Evolutionary conservation across 2,113 vertebrate species (phyloP).

Genomic region (Pomatorhinus ruficollis): DNA sequence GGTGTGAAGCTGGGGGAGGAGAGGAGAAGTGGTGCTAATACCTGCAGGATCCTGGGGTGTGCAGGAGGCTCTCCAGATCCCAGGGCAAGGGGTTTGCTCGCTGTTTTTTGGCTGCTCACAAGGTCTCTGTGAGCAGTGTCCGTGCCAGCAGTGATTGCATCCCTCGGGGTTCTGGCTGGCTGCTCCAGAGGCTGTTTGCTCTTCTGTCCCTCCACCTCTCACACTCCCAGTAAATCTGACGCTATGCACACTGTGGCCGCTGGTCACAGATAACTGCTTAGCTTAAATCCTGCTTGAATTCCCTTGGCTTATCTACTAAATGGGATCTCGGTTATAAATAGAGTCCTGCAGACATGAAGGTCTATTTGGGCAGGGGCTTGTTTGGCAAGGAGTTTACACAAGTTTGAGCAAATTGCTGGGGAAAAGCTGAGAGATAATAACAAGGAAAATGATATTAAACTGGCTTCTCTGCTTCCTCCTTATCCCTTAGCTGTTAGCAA

Average conservation of each 20-base stretch:
- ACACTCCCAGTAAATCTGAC: background rate
- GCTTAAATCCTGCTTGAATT: conserved; percentile 62
- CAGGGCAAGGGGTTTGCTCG: background rate
- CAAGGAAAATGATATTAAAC: background rate
- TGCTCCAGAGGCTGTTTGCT: background rate
- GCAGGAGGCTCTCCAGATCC: background rate
- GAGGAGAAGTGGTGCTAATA: background rate
- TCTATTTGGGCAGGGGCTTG: conserved; percentile 12
- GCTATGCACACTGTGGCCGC: background rate
- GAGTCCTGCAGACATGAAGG: conserved; percentile 7
- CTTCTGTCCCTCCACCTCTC: background rate
- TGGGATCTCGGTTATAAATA: conserved; percentile 44
- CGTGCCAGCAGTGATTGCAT: background rate
- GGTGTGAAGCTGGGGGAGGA: background rate
- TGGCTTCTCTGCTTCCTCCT: background rate
- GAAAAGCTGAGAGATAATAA: conserved; percentile 38
- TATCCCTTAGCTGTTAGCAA: background rate
- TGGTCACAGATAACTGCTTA: conserved; percentile 61
- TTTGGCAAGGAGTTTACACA: conserved; percentile 43
- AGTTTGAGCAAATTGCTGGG: conserved; percentile 29
- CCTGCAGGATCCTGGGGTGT: background rate
- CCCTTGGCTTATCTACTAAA: conserved; percentile 61
- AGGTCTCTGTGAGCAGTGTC: background rate
- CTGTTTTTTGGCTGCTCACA: background rate
- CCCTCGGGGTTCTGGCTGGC: background rate